Percentiles rank a stretch among this genome's conserved stretches.
phyloP scores from a whole-genome alignment of 2,888 invertebrate species.

The Heliconius ismenius region DNA sequence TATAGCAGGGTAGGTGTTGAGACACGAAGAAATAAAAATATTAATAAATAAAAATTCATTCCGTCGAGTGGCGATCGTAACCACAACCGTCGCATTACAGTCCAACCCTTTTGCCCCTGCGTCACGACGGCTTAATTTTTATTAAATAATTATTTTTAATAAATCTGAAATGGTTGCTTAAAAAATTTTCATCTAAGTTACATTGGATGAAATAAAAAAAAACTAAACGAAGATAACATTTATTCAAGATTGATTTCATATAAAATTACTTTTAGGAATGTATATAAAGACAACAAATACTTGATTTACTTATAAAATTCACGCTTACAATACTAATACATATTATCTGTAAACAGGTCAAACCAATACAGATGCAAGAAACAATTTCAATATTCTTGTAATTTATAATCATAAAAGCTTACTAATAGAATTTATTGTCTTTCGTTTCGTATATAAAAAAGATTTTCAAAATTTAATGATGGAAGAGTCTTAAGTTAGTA shows the following conservation, averaged over 20 bases:
- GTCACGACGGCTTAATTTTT: no score
- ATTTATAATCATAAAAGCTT: not conserved
- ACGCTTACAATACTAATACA: not conserved
- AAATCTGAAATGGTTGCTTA: not conserved
- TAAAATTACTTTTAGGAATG: slow-evolving; percentile 22
- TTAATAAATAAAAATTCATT: no score
- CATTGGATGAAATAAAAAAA: not conserved
- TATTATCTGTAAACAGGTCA: not conserved
- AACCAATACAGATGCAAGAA: not conserved
- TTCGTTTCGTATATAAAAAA: not conserved
- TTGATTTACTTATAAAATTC: not conserved
- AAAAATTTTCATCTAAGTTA: not conserved
- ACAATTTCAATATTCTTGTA: not conserved
- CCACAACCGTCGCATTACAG: no score
- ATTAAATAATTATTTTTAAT: no score
- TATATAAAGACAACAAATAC: slow-evolving; percentile 14
- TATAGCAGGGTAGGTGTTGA: no score
- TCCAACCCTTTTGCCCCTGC: no score
- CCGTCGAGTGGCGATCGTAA: no score
- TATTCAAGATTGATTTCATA: slow-evolving; percentile 2
- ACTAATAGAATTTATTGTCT: not conserved
- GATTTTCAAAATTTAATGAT: slow-evolving; percentile 85
- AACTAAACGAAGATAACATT: not conserved
- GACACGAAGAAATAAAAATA: no score
- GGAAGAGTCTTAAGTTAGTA: slow-evolving; percentile 95